Evolutionary conservation across 1,140 invertebrate genomes (phyloP), one percentile per base, ranked within the genome.

Genomic region (Holcopasites calliopsidis): DNA sequence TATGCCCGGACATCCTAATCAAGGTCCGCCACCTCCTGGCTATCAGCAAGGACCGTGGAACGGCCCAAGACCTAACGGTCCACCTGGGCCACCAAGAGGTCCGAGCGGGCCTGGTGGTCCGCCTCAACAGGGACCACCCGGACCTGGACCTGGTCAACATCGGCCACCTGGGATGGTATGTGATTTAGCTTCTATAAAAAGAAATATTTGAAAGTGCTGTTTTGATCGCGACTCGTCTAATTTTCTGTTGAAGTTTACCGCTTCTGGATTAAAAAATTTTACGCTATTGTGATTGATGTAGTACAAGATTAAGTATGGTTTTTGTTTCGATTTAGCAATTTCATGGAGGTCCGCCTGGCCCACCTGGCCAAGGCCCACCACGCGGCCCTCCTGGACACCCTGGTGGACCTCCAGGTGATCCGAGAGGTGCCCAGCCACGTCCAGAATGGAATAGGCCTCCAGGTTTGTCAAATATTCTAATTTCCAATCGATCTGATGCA

Each of bases 361-460:
- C 93, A 71, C 93, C 93, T 13, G 92, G 93, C 72, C 92, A 94
- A 88, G 93, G 94, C 49, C 94, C 93, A 65, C 93, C 94, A 55
- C 93, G 94, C 26, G 92, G 93, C 49, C 93, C 93, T 10, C 93
- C 92, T 77, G 92, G 94, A 64, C 91, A 91, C 79, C 91, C 91
- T 50, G 90, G 92, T 62, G 92, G 90, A 33, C 92, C 91, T 72
- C 89, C 91, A 31, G 92, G 92, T 40, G 93, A 94, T 86, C 93
- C 93, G 18, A 87, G 94, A 79, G 93, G 92, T 73, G 93, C 93
- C 35, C 93, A 93, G 38, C 94, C 93, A 26, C 90, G 90, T n/a
- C 94, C 94, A 13, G 96, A 96, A 84, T 96, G 95, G 95, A 96
- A 95, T 86, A 91, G 95, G 82, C 95, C 95, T 65, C 95, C 95